Conservation (phyloP, 92 coral and sea anemone species). For the Zoanthus solanderi region DNA sequence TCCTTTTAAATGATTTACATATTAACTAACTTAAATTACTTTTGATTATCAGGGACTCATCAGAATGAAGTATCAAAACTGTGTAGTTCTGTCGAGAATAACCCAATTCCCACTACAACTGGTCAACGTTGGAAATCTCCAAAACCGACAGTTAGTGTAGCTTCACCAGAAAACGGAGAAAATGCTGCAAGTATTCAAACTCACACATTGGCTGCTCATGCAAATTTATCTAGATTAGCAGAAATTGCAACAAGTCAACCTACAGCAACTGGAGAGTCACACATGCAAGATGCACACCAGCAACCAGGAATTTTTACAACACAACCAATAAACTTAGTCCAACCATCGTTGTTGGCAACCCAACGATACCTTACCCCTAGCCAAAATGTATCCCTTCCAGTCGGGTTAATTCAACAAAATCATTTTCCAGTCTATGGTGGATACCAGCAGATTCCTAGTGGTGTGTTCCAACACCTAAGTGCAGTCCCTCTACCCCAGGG, state of each 20-base stretch:
- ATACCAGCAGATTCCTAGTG: constrained; percentile 51
- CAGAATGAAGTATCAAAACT: constrained; percentile 30
- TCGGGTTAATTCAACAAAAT: constrained; percentile 56
- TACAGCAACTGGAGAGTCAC: neutral
- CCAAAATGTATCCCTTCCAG: constrained; percentile 70
- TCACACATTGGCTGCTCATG: constrained; percentile 62
- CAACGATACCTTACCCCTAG: constrained; percentile 75
- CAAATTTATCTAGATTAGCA: constrained; percentile 71
- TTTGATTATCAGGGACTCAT: constrained; percentile 4
- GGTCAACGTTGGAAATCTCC: constrained; percentile 34
- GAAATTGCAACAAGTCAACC: neutral
- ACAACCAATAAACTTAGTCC: neutral
- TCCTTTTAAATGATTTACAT: too few relatives aligned
- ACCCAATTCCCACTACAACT: neutral
- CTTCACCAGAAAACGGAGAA: constrained; percentile 22
- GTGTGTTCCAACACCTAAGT: constrained; percentile 48
- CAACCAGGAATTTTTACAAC: neutral
- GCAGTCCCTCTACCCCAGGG: constrained; percentile 50
- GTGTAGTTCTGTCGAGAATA: constrained; percentile 11
- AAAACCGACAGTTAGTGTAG: neutral
- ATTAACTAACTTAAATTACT: neutral
- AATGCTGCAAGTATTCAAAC: constrained; percentile 37
- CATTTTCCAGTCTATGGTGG: constrained; percentile 69
- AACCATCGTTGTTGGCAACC: constrained; percentile 36
- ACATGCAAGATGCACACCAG: neutral